Evolutionary conservation across 2,888 invertebrate species (phyloP).

Genomic region (Alentia gelatinosa): DNA sequence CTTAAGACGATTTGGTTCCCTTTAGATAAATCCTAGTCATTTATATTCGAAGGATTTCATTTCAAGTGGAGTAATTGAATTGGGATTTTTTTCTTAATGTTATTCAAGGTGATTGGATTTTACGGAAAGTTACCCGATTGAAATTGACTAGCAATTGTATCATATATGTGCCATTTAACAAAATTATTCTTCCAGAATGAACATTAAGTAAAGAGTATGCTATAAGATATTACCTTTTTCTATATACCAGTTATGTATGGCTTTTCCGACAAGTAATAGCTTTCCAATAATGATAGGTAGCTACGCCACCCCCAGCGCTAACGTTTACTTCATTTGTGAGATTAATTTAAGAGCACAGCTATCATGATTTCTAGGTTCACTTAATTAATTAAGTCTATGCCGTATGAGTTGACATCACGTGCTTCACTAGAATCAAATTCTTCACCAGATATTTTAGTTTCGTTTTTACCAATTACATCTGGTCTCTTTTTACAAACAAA

Average conservation of each 20-base stretch:
- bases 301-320: not conserved
- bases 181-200: too few relatives aligned
- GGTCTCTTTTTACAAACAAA: not conserved
- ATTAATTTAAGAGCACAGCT: constrained; percentile 26
- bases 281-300: too few relatives aligned
- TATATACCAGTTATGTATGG: too few relatives aligned
- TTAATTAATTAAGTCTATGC: constrained; percentile 9
- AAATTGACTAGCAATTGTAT: too few relatives aligned
- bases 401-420: constrained; percentile 34
- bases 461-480: not conserved
- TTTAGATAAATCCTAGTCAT: too few relatives aligned
- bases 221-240: too few relatives aligned
- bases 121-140: not conserved
- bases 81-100: too few relatives aligned
- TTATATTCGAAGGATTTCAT: too few relatives aligned
- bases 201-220: too few relatives aligned
- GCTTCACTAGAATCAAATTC: constrained; percentile 20
- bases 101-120: not conserved
- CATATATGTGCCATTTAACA: too few relatives aligned
- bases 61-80: not conserved
- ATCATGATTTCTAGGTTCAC: constrained; percentile 40
- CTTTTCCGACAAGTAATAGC: too few relatives aligned
- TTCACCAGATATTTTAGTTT: constrained; percentile 14
- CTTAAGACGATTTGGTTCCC: not conserved
- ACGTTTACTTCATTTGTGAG: not conserved